Conservation (phyloP, 2,113 vertebrate genomes). For the Bos javanicus region DNA sequence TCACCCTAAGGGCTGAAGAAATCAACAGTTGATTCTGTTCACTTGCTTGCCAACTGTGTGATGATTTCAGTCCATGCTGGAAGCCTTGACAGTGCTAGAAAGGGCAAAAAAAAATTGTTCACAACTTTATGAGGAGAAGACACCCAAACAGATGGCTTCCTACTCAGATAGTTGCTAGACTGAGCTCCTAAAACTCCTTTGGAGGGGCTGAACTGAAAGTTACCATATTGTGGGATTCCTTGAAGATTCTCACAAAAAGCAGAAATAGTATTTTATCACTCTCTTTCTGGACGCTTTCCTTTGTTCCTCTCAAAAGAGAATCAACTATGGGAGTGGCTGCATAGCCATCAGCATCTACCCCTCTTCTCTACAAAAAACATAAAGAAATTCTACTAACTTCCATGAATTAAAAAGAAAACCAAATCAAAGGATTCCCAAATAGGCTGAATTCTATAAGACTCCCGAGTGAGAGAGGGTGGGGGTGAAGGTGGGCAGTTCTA, state of each 20-base stretch:
- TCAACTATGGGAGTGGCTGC: background rate
- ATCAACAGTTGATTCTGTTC: constrained; percentile 3
- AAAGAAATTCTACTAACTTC: constrained; percentile 28
- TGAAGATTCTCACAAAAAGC: background rate
- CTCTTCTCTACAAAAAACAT: background rate
- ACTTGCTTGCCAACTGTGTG: constrained; percentile 3
- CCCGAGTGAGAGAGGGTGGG: background rate
- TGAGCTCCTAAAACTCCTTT: background rate
- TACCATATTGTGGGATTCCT: background rate
- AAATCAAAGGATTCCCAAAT: background rate
- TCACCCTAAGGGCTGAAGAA: background rate
- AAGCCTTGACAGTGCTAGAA: background rate
- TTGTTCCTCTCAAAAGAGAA: background rate
- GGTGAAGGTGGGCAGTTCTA: background rate
- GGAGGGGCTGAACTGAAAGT: constrained; percentile 16
- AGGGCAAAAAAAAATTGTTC: background rate
- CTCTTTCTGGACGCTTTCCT: constrained; percentile 3
- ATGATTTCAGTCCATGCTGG: background rate
- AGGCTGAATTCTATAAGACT: background rate
- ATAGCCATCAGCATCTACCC: background rate
- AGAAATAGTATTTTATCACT: background rate
- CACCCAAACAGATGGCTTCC: constrained; percentile 39
- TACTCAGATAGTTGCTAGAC: background rate
- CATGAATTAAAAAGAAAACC: constrained; percentile 26
- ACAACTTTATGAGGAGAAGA: constrained; percentile 20